Base-by-base conservation (phyloP, 2,888 invertebrate genomes). In the Drosophila flavopinicola region DNA sequence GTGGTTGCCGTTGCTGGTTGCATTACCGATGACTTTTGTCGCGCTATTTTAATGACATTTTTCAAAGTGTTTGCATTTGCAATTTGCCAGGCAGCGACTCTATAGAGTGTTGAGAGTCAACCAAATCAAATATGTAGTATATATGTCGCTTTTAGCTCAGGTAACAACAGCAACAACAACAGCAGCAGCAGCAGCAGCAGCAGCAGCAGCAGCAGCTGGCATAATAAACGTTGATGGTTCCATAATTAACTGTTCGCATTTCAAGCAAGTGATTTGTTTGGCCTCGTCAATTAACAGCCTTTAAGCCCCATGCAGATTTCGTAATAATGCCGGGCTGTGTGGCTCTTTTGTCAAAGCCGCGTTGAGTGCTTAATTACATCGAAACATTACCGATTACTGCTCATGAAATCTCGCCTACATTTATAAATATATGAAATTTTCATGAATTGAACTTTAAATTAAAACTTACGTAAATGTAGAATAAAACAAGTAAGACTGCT, bases 41-140 rank as follows among this genome's bases (percentile, higher is more conserved):
- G 79, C 67, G 58, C 56, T 60, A 76, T 66, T 84, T 77, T 66
- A 78, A 85, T 78, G 75, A 77, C 65, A 66, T 75, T 80, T 80
- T 69, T 20, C 54, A 63, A 64, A 85, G 75, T 83, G 70, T 73
- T 67, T 75, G 67, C 63, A 44, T 52, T 58, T 48, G 53, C 61
- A 74, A 66, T 59, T 66, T 60, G 39, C 37, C 56, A 32, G 23
- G 13, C 17, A 15, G 15, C 3, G 7, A 23, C 9, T n/a, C n/a
- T 13, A 5, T 7, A 6, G n/a, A 9, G 1, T 11, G 60, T 3
- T 24, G 17, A 2, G 30, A 45, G n/a, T n/a, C n/a, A 33, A 24
- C 20, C 32, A 30, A 61, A 63, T 68, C 44, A 67, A 63, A 35
- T 51, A 53, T 67, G 48, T 56, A 53, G 37, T 24, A n/a, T n/a